Evolutionary conservation across 2,113 vertebrate genomes (phyloP), one percentile per base, ranked within the genome.

Genomic region (Rhagologus leucostigma): DNA sequence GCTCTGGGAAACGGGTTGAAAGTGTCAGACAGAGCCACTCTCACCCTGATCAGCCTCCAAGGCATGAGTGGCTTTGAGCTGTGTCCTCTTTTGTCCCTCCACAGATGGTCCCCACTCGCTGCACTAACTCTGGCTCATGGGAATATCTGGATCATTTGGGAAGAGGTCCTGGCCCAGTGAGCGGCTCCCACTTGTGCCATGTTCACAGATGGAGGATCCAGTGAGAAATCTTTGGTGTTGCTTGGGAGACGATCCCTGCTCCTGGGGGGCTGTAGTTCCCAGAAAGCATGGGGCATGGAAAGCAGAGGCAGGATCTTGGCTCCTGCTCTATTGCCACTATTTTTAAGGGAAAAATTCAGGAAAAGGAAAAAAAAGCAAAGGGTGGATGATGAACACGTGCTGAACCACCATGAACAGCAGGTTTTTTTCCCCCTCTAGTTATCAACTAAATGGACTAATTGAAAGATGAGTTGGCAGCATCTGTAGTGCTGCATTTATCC

Each of bases 401-500:
- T 32, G 7, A 67, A 59, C 26, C 27, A 16, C 10, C 8, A 14
- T 39, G 32, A 8, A 56, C 32, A 22, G 80, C 35, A 8, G 55
- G n/a, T 6, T 56, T 27, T 21, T 10, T 3, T 1, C 9, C 11
- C 13, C 23, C 49, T 57, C 76, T 16, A 62, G 35, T 86, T 83
- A 67, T 44, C 78, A 33, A 14, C 68, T 69, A 50, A 87, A 77
- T 26, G 50, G 53, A 26, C 63, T 77, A 85, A 90, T 59, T 74
- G 87, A 74, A 67, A 63, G 59, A 81, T 83, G 90, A 92, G 60
- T 33, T 87, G 83, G 70, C 88, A 83, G 73, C 47, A 44, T n/a
- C 80, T 63, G 41, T n/a, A 59, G 13, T 4, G 12, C 74, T 64
- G 75, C 70, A 32, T 65, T 83, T 90, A 81, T 67, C 78, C 87